Percentiles rank a stretch among this genome's conserved stretches.
Evolutionary conservation across 2,797 vertebrate genomes (phyloP).

Genomic region (Schizopygopsis pylzovi): DNA sequence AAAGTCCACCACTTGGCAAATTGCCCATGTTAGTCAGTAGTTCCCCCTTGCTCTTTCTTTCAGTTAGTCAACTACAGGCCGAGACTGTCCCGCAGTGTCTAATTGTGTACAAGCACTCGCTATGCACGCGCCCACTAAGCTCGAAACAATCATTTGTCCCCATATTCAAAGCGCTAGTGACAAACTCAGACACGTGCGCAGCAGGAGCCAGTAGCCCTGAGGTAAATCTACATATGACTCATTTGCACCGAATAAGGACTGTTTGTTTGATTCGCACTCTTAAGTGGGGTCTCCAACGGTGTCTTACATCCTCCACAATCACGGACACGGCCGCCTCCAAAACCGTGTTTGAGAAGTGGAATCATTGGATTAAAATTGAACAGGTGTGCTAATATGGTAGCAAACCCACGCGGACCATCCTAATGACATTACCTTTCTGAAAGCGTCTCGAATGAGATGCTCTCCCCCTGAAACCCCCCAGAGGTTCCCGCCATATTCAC

Average conservation of each 20-base stretch:
- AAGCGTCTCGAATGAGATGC: conserved; percentile 55
- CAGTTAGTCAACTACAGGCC: conserved; percentile 2
- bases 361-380: conserved; percentile 32
- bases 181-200: background rate
- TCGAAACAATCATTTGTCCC: background rate
- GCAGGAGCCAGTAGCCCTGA: background rate
- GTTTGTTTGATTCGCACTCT: conserved; percentile 2
- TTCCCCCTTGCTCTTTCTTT: conserved; percentile 1
- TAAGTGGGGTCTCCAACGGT: background rate
- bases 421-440: conserved; percentile 64
- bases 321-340: background rate
- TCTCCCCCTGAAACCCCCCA: conserved; percentile 43
- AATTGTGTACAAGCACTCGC: background rate
- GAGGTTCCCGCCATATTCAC: conserved; percentile 28
- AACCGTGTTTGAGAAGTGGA: background rate
- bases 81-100: conserved; percentile 9
- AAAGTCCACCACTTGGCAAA: conserved; percentile 19
- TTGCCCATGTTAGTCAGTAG: conserved; percentile 2
- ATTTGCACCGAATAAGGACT: background rate
- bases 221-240: background rate
- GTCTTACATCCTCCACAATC: conserved; percentile 1
- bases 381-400: conserved; percentile 28
- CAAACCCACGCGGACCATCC: conserved; percentile 52
- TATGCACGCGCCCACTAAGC: background rate
- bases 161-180: background rate